phyloP scores from a whole-genome alignment of 2,888 invertebrate genomes.

The Rhyacophila evoluta region DNA sequence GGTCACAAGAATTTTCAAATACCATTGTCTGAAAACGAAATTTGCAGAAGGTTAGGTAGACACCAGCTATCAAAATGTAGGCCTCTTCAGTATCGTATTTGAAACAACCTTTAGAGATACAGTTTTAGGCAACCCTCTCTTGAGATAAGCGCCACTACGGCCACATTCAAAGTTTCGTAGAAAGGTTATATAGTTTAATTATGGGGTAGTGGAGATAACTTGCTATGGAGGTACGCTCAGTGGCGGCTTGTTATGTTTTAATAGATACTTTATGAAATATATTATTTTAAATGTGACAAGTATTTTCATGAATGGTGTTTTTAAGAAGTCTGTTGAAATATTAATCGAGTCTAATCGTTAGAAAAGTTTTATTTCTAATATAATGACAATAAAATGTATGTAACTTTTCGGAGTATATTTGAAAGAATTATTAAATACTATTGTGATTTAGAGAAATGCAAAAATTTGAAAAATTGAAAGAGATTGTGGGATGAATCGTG shows the following conservation, averaged over 20 bases:
- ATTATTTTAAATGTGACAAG: too few species aligned
- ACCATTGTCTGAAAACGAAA: slow-evolving; percentile 19
- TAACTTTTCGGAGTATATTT: too few species aligned
- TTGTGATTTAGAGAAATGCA: too few species aligned
- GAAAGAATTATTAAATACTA: too few species aligned
- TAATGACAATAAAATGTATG: too few species aligned
- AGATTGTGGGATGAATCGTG: too few species aligned
- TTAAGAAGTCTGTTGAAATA: too few species aligned
- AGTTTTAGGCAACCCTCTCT: slow-evolving; percentile 43
- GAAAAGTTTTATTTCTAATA: too few species aligned
- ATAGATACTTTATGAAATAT: too few species aligned
- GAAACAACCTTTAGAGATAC: slow-evolving; percentile 24
- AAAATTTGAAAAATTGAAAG: too few species aligned
- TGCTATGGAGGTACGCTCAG: slow-evolving; percentile 26
- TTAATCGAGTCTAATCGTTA: too few species aligned
- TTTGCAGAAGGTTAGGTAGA: not conserved
- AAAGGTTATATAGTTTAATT: slow-evolving; percentile 53
- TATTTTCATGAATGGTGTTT: too few species aligned
- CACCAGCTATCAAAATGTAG: slow-evolving; percentile 13
- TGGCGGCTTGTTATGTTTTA: not conserved
- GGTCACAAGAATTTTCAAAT: slow-evolving; percentile 3
- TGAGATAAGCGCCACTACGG: slow-evolving; percentile 51
- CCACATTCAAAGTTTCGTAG: slow-evolving; percentile 53
- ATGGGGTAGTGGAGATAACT: slow-evolving; percentile 41
- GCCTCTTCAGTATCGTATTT: slow-evolving; percentile 3